A percentile compares a stretch with the other conserved stretches of the same genome.
These are phyloP conservation scores for Heliconius ethilla DNA, from an alignment of 2,888 invertebrate species.

Conservation along the genomic window DNA sequence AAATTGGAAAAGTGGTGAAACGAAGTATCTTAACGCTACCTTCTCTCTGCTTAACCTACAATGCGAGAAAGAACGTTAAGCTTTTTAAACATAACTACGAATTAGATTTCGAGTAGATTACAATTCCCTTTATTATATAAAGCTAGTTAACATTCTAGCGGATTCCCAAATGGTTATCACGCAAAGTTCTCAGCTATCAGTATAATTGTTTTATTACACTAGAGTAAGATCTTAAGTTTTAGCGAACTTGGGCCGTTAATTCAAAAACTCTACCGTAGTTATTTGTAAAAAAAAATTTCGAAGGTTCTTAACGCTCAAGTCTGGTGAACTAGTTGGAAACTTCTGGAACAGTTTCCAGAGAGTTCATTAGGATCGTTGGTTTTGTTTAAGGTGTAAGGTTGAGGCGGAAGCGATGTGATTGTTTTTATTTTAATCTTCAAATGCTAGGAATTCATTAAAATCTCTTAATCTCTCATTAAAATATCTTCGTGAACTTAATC, in stretches of 20 bases:
- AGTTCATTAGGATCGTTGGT: slow-evolving; percentile 75
- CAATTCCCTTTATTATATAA: neutral
- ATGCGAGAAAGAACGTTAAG: no score
- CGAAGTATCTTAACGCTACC: no score
- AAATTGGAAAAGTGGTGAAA: no score
- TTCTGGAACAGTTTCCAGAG: slow-evolving; percentile 69
- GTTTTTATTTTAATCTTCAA: neutral
- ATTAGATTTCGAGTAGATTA: neutral
- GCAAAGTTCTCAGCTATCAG: slow-evolving; percentile 24
- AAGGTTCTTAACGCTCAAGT: slow-evolving; percentile 65
- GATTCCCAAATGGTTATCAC: slow-evolving; percentile 7
- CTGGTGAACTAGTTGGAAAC: slow-evolving; percentile 67
- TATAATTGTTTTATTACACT: slow-evolving; percentile 39
- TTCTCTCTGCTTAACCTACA: no score
- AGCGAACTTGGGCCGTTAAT: slow-evolving; percentile 46
- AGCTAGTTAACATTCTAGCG: neutral
- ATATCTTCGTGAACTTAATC: no score
- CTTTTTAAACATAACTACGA: neutral
- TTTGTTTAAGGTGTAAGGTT: slow-evolving; percentile 54
- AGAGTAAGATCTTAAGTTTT: slow-evolving; percentile 37
- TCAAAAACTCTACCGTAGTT: slow-evolving; percentile 40
- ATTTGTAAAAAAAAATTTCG: slow-evolving; percentile 50
- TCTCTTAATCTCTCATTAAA: no score
- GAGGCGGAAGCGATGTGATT: slow-evolving; percentile 33
- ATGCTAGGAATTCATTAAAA: neutral